Evolutionary conservation across 2,113 vertebrate species (phyloP), one percentile per base, ranked within the genome.

Genomic region (Syngnathus scovelli): DNA sequence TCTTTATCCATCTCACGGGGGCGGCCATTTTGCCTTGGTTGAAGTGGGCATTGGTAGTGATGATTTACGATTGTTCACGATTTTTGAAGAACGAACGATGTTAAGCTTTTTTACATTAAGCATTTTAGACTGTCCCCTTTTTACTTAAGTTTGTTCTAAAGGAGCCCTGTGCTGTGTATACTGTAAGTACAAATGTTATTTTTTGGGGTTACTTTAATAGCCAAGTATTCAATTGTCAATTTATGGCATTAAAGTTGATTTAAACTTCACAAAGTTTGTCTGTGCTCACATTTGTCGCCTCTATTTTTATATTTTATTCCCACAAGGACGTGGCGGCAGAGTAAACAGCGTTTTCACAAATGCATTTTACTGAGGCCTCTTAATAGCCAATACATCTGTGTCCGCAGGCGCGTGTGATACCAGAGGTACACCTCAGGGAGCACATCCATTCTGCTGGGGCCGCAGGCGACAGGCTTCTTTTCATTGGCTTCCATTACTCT

Each of bases 341-440:
- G 85, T 86, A 85, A 90, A 85, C 86, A 81, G 15, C 75, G 46
- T 80, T 86, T 86, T 80, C 83, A 79, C 82, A 81, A 77, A 55
- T 85, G 75, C 86, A 81, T 87, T 86, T 88, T 81, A 78, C 78
- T 72, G 83, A 71, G 77, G 84, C 86, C 86, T 89, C 84, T 85
- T 88, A 90, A 88, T 88, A 81, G 85, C 58, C 85, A 84, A 87
- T 90, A 87, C 86, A 89, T 90, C 87, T 86, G 83, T 86, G 86
- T 86, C 85, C 82, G 81, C 79, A 76, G 84, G 83, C 83, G 83
- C 83, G 81, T 83, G 85, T 86, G 86, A 88, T 88, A 88, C 69
- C 80, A 81, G 74, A 84, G 85, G 79, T 85, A 84, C 83, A 86
- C 85, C 85, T 86, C 75, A 72, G 86, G 85, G 81, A 87, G 83